Percentiles rank a stretch among this genome's conserved stretches.
These are phyloP conservation scores for Drosophila virilis DNA, from an alignment of 1,140 invertebrate genomes.

Conservation along the genomic window DNA sequence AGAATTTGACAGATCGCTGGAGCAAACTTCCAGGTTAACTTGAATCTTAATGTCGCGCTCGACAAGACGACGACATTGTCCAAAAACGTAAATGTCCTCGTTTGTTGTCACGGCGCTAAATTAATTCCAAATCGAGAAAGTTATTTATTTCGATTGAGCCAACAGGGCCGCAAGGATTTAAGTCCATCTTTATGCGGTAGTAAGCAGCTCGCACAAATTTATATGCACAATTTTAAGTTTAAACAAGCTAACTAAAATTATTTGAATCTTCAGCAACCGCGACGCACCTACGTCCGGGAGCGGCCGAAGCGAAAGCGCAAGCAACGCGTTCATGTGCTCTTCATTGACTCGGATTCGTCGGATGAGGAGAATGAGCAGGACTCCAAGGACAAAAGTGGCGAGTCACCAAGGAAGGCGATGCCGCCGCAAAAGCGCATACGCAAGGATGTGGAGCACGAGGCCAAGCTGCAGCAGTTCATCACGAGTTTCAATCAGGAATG, in stretches of 20 bases:
- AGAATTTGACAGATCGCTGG: no score
- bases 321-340: constrained; percentile 56
- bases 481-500: constrained; percentile 72
- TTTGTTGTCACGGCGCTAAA: constrained; percentile 39
- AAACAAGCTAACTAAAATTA: background rate
- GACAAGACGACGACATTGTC: background rate
- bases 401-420: constrained; percentile 53
- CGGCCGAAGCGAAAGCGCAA: constrained; percentile 71
- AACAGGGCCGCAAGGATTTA: constrained; percentile 81
- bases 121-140: constrained; percentile 49
- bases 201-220: constrained; percentile 69
- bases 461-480: constrained; percentile 58
- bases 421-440: constrained; percentile 46
- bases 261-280: constrained; percentile 47
- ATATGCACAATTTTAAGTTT: background rate
- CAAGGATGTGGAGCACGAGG: constrained; percentile 53
- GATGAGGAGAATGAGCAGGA: constrained; percentile 49
- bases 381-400: constrained; percentile 37
- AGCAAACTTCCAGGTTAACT: no score
- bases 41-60: constrained; percentile 16
- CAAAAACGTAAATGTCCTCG: background rate
- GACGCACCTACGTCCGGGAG: constrained; percentile 67
- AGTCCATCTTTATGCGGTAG: constrained; percentile 76
- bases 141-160: constrained; percentile 63
- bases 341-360: constrained; percentile 65